Evolutionary conservation across 2,113 vertebrate genomes (phyloP).

Genomic region (Rhinoptilus africanus): DNA sequence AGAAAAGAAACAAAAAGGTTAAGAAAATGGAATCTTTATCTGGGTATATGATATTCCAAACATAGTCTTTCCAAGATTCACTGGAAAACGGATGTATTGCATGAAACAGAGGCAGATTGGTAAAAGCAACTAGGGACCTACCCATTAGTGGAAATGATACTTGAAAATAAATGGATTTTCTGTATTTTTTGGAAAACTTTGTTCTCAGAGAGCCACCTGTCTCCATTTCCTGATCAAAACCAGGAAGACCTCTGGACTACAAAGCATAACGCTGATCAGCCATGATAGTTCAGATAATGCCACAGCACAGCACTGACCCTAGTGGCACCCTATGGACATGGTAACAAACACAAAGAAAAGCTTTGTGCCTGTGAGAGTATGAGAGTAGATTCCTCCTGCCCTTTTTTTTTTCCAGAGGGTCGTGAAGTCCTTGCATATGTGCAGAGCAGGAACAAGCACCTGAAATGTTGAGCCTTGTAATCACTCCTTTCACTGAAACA

Average conservation of each 20-base stretch:
- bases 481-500: background rate
- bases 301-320: background rate
- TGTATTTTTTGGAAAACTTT: accelerated
- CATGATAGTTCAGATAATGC: background rate
- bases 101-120: background rate
- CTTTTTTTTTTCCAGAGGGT: background rate
- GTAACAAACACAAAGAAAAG: background rate
- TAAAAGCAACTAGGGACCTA: background rate
- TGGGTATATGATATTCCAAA: background rate
- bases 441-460: background rate
- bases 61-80: background rate
- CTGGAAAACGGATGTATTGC: background rate
- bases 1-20: background rate
- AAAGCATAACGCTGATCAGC: background rate
- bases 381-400: background rate
- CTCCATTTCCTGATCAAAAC: background rate
- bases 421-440: background rate
- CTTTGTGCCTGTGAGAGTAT: background rate
- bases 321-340: background rate
- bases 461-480: background rate
- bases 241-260: background rate
- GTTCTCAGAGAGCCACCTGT: background rate
- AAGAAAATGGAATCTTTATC: background rate
- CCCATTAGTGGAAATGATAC: background rate
- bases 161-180: background rate